Base-by-base conservation (phyloP, 2,888 invertebrate genomes). In the Phortica magna region DNA sequence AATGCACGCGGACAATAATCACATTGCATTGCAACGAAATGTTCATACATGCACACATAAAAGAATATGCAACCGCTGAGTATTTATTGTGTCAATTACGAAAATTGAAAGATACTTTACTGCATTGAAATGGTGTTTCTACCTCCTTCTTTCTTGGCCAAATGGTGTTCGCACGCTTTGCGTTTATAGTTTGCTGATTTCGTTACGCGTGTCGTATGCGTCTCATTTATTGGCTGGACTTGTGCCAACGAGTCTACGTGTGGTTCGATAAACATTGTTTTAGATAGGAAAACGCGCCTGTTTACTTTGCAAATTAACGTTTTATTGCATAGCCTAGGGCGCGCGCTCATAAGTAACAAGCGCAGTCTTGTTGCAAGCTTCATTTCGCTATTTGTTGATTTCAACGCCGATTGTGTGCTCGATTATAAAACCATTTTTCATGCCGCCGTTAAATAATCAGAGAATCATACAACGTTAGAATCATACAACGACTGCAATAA, bases 31-130 rank as follows among this genome's bases (percentile, higher is more conserved):
- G 53, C 53, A 53, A n/a, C 77, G 81, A 84, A 83, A 84, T 84
- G 84, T 82, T 79, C 79, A 78, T 80, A 79, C 71, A 9, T 10
- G 43, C 73, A 43, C 39, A 12, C 22, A 57, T 31, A 53, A 3
- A 53, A 3, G 12, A 53, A 7, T 39, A 14, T 19, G n/a, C 7
- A n/a, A n/a, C n/a, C n/a, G 14, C 3, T 19, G 42, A 71, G 48
- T 68, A 71, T 71, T 55, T 77, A 76, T 82, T 79, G 83, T 84
- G 84, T 83, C 84, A 84, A 84, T 84, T 84, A 84, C 78, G 83
- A 83, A 83, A 84, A 84, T 84, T 84, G 84, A 82, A 12, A 55
- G 61, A 61, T 22, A 22, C 10, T 61, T 61, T 22, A 31, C 31
- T 31, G 31, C 31, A 31, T 48, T 48, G 10, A 48, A 48, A 48